These are phyloP conservation scores for Osmerus eperlanus DNA, from an alignment of 2,113 vertebrate genomes.

Conservation along the genomic window DNA sequence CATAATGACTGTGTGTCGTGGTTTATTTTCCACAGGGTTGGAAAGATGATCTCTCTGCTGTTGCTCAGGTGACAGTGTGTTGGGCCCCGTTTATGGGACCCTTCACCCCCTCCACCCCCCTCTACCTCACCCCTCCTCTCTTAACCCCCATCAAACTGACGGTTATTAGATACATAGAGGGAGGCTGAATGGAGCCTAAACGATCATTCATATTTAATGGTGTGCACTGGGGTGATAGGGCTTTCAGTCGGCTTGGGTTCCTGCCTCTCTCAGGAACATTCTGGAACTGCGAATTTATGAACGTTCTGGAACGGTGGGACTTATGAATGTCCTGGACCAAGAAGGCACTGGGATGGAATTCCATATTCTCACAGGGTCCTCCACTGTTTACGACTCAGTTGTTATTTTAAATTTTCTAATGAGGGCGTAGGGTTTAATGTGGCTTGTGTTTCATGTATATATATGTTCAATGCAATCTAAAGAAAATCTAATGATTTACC, in stretches of 20 bases:
- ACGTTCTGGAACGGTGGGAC: no score
- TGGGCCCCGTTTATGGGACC: slow-evolving; percentile 43
- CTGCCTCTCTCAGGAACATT: not conserved
- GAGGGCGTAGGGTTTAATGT: no score
- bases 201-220: slow-evolving; percentile 61
- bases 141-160: slow-evolving; percentile 22
- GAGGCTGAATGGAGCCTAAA: slow-evolving; percentile 38
- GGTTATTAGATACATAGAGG: slow-evolving; percentile 36
- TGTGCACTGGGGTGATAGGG: slow-evolving; percentile 8
- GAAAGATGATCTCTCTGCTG: slow-evolving; percentile 51
- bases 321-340: no score
- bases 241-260: slow-evolving; percentile 3
- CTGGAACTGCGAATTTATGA: no score
- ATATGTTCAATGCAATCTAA: not conserved
- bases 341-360: no score
- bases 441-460: not conserved
- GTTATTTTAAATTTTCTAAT: no score
- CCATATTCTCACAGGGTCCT: no score
- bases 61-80: slow-evolving; percentile 47
- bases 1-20: not conserved
- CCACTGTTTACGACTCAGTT: no score
- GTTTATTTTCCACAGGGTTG: slow-evolving; percentile 40
- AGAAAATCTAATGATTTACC: no score
- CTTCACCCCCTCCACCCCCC: no score
- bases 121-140: no score